phyloP scores from a whole-genome alignment of 2,888 invertebrate genomes.

The Andrena flavipes region DNA sequence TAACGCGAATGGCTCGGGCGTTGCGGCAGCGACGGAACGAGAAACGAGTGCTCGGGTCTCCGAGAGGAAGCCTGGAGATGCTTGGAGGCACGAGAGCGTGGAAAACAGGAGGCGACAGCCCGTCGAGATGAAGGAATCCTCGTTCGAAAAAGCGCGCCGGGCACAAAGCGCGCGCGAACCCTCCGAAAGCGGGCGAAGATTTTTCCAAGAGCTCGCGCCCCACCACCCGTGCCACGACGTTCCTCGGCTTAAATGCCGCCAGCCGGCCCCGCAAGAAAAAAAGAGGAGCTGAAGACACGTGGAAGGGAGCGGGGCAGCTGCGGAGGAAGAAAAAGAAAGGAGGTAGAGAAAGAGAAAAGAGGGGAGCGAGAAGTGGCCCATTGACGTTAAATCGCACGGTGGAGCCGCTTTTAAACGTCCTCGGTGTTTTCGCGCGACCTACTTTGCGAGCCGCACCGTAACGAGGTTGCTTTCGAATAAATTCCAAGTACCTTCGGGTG shows the following conservation, averaged over 20 bases:
- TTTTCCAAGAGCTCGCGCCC: constrained; percentile 42
- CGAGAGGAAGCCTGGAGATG: background rate
- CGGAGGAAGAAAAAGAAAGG: constrained; percentile 1
- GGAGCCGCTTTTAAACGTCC: constrained; percentile 71
- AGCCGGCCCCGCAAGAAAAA: constrained; percentile 20
- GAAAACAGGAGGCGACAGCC: constrained; percentile 33
- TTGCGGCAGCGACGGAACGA: background rate
- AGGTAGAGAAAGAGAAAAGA: constrained; percentile 22
- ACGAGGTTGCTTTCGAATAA: constrained; percentile 80
- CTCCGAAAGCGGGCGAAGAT: constrained; percentile 44
- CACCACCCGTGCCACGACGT: background rate
- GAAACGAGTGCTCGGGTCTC: background rate
- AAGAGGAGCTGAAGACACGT: constrained; percentile 12
- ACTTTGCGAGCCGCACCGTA: constrained; percentile 74
- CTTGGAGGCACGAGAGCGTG: constrained; percentile 34
- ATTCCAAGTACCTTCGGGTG: constrained; percentile 72
- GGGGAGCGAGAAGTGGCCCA: constrained; percentile 64
- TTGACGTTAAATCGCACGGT: constrained; percentile 77
- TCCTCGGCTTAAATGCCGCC: constrained; percentile 49
- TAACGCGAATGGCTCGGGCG: background rate
- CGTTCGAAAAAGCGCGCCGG: constrained; percentile 16
- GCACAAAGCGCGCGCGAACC: constrained; percentile 18
- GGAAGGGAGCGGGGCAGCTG: background rate
- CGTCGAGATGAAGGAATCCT: constrained; percentile 45
- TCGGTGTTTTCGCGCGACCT: constrained; percentile 79